These are phyloP conservation scores for Watsonalla binaria DNA, from an alignment of 2,888 invertebrate species.

Conservation along the genomic window DNA sequence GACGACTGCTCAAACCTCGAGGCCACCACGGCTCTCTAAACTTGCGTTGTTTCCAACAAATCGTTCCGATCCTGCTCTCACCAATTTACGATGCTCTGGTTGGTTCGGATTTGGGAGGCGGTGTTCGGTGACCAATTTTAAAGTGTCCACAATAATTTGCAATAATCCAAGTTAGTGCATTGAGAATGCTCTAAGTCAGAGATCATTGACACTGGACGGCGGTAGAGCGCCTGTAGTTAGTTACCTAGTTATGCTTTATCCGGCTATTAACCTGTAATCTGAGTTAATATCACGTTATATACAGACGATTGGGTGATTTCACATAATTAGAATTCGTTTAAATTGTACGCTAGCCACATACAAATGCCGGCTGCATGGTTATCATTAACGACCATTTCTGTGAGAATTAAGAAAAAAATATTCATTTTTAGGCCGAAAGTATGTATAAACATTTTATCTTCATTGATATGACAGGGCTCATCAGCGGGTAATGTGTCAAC, in stretches of 20 bases:
- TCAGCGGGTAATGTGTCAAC: too few relatives aligned
- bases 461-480: too few relatives aligned
- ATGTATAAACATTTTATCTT: too few relatives aligned
- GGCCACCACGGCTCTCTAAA: too few relatives aligned
- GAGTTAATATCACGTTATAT: conserved; percentile 10
- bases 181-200: not conserved
- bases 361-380: too few relatives aligned
- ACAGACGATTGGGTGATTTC: too few relatives aligned
- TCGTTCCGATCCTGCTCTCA: conserved; percentile 19
- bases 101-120: not conserved
- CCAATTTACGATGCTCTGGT: not conserved
- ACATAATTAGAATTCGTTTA: too few relatives aligned
- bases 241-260: conserved; percentile 33
- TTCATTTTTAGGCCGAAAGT: too few relatives aligned
- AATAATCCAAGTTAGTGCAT: not conserved
- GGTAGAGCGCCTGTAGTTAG: conserved; percentile 19
- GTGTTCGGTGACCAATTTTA: not conserved
- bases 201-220: conserved; percentile 43
- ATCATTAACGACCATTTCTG: too few relatives aligned
- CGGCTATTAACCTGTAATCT: conserved; percentile 36
- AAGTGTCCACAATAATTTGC: conserved; percentile 1
- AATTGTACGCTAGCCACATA: too few relatives aligned
- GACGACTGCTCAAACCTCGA: too few relatives aligned
- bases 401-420: too few relatives aligned
- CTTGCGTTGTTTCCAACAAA: conserved; percentile 33